These are phyloP conservation scores for Dryobotodes eremita DNA, from an alignment of 2,888 invertebrate genomes.

Conservation along the genomic window DNA sequence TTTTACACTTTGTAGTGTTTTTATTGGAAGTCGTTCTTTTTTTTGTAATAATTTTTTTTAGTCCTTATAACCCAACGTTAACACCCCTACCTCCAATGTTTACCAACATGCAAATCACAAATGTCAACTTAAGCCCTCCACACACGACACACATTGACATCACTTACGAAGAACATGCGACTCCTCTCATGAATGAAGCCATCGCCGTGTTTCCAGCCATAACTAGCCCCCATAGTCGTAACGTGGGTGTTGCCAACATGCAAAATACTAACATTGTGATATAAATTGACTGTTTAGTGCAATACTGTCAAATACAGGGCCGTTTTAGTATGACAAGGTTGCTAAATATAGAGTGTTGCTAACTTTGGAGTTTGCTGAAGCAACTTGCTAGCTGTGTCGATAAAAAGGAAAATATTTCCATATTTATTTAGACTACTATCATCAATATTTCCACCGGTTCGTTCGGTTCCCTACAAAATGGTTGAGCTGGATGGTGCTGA, in stretches of 20 bases:
- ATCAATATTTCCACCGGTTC: too few relatives aligned
- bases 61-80: not conserved
- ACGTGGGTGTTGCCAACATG: conserved; percentile 67
- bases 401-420: not conserved
- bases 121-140: conserved; percentile 19
- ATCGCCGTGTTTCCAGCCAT: conserved; percentile 50
- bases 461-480: too few relatives aligned
- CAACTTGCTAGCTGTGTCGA: not conserved
- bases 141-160: conserved; percentile 35
- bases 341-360: not conserved
- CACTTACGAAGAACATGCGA: conserved; percentile 51
- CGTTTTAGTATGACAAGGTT: conserved; percentile 39
- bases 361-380: not conserved
- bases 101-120: conserved; percentile 25
- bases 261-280: conserved; percentile 57
- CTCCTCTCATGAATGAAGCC: conserved; percentile 58
- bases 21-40: too few relatives aligned
- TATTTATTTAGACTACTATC: not conserved
- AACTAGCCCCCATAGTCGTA: conserved; percentile 47
- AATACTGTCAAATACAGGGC: conserved; percentile 63
- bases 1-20: too few relatives aligned
- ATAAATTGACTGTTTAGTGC: conserved; percentile 70
- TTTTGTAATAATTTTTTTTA: too few relatives aligned
- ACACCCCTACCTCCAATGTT: not conserved
- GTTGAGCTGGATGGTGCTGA: too few relatives aligned